Percentiles rank a stretch among this genome's conserved stretches.
Evolutionary conservation across 2,113 vertebrate species (phyloP).

Genomic region (Corythoichthys haematopterus): DNA sequence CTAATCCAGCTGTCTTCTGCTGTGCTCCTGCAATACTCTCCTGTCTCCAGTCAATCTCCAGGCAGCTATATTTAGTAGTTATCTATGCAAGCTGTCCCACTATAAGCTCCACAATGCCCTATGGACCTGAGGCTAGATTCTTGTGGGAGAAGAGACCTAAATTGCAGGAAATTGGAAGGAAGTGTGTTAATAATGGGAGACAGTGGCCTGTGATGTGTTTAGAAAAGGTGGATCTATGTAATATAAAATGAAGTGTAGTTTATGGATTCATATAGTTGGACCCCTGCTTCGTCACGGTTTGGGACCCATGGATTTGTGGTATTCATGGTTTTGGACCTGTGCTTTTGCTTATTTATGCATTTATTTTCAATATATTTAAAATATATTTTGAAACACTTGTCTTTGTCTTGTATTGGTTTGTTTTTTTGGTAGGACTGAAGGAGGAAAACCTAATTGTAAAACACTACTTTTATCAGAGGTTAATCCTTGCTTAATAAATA

Average conservation of each 20-base stretch:
- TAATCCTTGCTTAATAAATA: no score
- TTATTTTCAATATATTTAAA: no score
- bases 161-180: conserved; percentile 58
- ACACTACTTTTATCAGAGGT: no score
- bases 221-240: conserved; percentile 3
- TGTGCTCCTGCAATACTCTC: conserved; percentile 21
- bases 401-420: no score
- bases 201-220: conserved; percentile 19
- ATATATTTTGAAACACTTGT: no score
- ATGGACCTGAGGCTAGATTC: conserved; percentile 64
- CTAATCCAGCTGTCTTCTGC: conserved; percentile 1
- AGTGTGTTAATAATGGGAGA: conserved; percentile 61
- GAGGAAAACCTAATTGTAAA: no score
- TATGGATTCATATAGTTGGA: background rate
- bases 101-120: conserved; percentile 67
- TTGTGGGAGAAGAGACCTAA: conserved; percentile 72
- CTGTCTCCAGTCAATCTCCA: conserved; percentile 53
- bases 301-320: no score
- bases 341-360: no score
- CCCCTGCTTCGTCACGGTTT: no score
- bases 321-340: no score
- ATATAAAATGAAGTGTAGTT: background rate
- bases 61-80: conserved; percentile 67
- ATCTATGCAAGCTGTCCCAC: conserved; percentile 69
- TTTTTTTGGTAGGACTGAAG: no score